phyloP scores from a whole-genome alignment of 1,140 invertebrate genomes.

The Drosophila ananassae region DNA sequence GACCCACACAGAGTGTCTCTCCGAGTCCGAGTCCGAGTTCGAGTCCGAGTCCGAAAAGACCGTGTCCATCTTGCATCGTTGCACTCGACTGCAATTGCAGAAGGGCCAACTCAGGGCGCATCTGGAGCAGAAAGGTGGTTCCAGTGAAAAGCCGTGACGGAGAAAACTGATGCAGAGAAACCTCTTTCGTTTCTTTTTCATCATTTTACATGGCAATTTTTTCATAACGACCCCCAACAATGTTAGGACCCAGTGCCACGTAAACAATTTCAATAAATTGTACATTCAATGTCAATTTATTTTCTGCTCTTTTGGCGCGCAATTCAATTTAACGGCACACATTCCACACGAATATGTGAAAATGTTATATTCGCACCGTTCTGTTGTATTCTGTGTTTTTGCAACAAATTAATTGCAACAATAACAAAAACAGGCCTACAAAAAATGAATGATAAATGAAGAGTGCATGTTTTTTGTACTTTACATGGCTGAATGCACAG shows the following conservation, averaged over 20 bases:
- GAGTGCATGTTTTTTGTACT: slow-evolving; percentile 52
- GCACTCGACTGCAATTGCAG: slow-evolving; percentile 71
- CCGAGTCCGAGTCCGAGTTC: not conserved
- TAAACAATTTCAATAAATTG: slow-evolving; percentile 79
- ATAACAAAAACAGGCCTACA: slow-evolving; percentile 23
- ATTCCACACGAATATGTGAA: slow-evolving; percentile 38
- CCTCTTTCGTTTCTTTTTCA: slow-evolving; percentile 26
- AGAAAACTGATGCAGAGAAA: slow-evolving; percentile 24
- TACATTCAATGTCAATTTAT: slow-evolving; percentile 78
- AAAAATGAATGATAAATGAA: slow-evolving; percentile 42
- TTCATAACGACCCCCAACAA: slow-evolving; percentile 50
- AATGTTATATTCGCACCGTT: slow-evolving; percentile 30
- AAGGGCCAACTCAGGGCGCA: slow-evolving; percentile 60
- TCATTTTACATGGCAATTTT: slow-evolving; percentile 34
- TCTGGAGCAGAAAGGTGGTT: slow-evolving; percentile 73
- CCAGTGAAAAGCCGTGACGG: slow-evolving; percentile 33
- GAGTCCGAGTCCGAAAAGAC: slow-evolving; percentile 10
- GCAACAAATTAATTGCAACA: slow-evolving; percentile 70
- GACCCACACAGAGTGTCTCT: slow-evolving; percentile 26
- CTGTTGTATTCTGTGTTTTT: slow-evolving; percentile 49
- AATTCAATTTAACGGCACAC: slow-evolving; percentile 71
- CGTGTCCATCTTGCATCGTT: slow-evolving; percentile 66
- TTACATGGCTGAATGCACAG: slow-evolving; percentile 53
- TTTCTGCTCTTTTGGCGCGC: slow-evolving; percentile 64
- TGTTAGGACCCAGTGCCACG: slow-evolving; percentile 50